phyloP scores from a whole-genome alignment of 2,888 invertebrate species.

The Autographa pulchrina region DNA sequence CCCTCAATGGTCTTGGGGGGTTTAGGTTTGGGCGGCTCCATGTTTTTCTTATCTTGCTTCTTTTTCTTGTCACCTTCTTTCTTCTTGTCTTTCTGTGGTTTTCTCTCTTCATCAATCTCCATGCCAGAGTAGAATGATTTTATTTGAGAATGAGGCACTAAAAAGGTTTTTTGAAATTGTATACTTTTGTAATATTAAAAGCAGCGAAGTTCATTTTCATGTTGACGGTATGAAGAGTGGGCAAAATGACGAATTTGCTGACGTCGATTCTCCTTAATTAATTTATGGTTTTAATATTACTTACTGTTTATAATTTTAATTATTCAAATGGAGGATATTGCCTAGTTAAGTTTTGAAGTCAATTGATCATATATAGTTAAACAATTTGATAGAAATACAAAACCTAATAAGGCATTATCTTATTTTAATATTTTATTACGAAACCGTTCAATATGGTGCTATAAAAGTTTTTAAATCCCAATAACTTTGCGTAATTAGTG shows the following conservation, averaged over 20 bases:
- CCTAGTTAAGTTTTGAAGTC: background rate
- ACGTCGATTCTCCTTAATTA: background rate
- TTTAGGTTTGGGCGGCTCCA: conserved; percentile 90
- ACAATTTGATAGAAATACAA: background rate
- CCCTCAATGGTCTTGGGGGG: conserved; percentile 91
- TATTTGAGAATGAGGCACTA: conserved; percentile 92
- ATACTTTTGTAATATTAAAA: background rate
- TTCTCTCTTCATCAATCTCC: conserved; percentile 90
- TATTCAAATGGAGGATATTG: background rate
- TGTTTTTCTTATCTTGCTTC: conserved; percentile 86
- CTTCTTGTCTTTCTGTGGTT: conserved; percentile 87
- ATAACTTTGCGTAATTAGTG: background rate
- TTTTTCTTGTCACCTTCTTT: conserved; percentile 82
- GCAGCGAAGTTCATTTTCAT: background rate
- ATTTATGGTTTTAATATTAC: background rate
- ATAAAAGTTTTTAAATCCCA: background rate
- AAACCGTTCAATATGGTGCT: background rate
- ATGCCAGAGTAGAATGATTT: conserved; percentile 91
- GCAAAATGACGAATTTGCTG: background rate
- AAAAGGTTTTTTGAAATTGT: background rate
- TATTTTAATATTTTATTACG: background rate
- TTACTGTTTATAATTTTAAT: background rate
- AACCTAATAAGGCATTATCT: background rate
- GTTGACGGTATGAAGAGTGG: background rate
- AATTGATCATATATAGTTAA: background rate